Percentiles rank a stretch among this genome's conserved stretches.
phyloP scores from a whole-genome alignment of 2,888 invertebrate genomes.

The Phortica okadai region DNA sequence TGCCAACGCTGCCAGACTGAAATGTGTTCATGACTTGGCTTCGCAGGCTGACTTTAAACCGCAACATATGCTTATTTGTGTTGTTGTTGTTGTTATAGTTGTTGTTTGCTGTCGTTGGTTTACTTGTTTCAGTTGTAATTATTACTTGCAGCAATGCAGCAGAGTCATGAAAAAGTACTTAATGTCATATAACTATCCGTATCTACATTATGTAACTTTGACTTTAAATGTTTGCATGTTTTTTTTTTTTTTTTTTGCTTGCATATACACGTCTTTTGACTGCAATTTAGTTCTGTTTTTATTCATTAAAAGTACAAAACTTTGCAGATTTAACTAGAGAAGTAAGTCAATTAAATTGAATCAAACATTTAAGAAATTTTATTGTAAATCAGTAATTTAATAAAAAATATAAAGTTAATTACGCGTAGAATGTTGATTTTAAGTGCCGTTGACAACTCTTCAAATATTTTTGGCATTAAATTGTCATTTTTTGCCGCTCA shows the following conservation, averaged over 20 bases:
- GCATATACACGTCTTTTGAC: too few relatives aligned
- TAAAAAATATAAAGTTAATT: background rate
- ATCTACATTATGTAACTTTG: background rate
- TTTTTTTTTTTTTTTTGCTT: too few relatives aligned
- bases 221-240: background rate
- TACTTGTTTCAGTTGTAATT: slow-evolving; percentile 20
- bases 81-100: slow-evolving; percentile 16
- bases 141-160: slow-evolving; percentile 28
- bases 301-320: too few relatives aligned
- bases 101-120: background rate
- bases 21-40: slow-evolving; percentile 16
- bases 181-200: background rate
- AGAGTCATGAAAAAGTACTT: slow-evolving; percentile 25
- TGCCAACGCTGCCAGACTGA: background rate
- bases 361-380: background rate
- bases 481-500: background rate
- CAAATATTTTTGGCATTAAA: background rate
- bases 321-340: background rate
- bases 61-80: slow-evolving; percentile 11
- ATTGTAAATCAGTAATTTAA: background rate
- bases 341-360: background rate
- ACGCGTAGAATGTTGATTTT: background rate
- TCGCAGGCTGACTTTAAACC: slow-evolving; percentile 12
- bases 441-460: background rate
- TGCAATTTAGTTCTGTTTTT: too few relatives aligned